A percentile compares a stretch with the other conserved stretches of the same genome.
These are phyloP conservation scores for Orthosia gracilis DNA, from an alignment of 2,888 invertebrate genomes.

Conservation along the genomic window DNA sequence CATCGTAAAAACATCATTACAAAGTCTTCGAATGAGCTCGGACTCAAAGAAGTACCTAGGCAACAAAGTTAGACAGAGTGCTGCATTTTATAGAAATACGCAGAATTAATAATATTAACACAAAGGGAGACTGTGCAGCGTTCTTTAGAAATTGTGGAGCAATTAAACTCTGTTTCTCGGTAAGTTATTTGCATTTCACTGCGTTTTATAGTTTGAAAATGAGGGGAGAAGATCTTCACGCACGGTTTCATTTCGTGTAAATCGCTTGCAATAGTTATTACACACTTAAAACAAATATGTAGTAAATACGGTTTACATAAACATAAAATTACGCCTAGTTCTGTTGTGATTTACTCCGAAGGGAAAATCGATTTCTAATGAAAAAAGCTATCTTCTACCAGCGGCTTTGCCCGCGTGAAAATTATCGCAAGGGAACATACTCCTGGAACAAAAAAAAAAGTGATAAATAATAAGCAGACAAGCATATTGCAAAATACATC, in stretches of 20 bases:
- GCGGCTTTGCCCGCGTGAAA: too few relatives aligned
- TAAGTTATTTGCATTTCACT: slow-evolving; percentile 40
- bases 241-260: background rate
- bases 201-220: slow-evolving; percentile 29
- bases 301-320: background rate
- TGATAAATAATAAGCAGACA: too few relatives aligned
- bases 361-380: too few relatives aligned
- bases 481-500: slow-evolving; percentile 3
- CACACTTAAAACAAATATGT: background rate
- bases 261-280: background rate
- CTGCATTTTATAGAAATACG: slow-evolving; percentile 61
- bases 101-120: slow-evolving; percentile 59
- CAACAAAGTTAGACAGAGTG: slow-evolving; percentile 46
- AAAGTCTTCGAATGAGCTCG: slow-evolving; percentile 40
- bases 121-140: slow-evolving; percentile 39
- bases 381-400: too few relatives aligned
- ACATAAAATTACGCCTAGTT: background rate
- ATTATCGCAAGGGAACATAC: too few relatives aligned
- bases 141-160: slow-evolving; percentile 59
- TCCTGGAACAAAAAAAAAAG: too few relatives aligned
- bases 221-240: background rate
- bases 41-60: slow-evolving; percentile 50
- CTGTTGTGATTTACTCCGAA: background rate
- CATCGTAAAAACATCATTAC: slow-evolving; percentile 55
- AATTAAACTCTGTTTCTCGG: slow-evolving; percentile 50